Conservation (phyloP, 2,797 vertebrate genomes). For the Neoniphon sammara region DNA sequence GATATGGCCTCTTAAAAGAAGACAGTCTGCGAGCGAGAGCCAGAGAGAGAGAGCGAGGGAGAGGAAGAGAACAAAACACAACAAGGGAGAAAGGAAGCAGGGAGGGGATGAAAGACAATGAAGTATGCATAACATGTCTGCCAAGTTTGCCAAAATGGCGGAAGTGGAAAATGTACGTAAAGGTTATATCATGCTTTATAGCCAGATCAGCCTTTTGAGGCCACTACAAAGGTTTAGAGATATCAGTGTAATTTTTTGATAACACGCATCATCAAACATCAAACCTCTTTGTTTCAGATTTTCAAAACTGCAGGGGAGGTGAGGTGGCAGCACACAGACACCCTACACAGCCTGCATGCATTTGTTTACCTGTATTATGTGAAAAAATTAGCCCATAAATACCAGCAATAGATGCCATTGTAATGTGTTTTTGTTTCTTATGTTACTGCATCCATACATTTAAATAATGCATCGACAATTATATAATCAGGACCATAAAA, state of each 20-base stretch:
- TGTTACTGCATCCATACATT: background rate
- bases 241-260: conserved; percentile 55
- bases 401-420: conserved; percentile 1
- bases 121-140: background rate
- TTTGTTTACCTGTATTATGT: conserved; percentile 38
- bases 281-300: conserved; percentile 51
- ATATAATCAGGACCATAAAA: background rate
- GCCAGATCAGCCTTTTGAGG: conserved; percentile 36
- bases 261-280: conserved; percentile 17
- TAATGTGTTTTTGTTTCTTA: background rate
- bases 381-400: background rate
- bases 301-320: conserved; percentile 22
- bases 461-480: conserved; percentile 6
- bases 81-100: background rate
- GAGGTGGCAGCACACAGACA: conserved; percentile 35
- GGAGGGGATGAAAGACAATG: conserved; percentile 3
- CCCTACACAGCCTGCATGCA: conserved; percentile 12
- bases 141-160: conserved; percentile 39
- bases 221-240: background rate
- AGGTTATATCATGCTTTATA: conserved; percentile 43
- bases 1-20: conserved; percentile 42
- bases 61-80: background rate
- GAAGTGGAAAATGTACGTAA: conserved; percentile 11
- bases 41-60: background rate
- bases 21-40: background rate